Evolutionary conservation across 2,888 invertebrate species (phyloP), one percentile per base, ranked within the genome.

Genomic region (Serripes groenlandicus): DNA sequence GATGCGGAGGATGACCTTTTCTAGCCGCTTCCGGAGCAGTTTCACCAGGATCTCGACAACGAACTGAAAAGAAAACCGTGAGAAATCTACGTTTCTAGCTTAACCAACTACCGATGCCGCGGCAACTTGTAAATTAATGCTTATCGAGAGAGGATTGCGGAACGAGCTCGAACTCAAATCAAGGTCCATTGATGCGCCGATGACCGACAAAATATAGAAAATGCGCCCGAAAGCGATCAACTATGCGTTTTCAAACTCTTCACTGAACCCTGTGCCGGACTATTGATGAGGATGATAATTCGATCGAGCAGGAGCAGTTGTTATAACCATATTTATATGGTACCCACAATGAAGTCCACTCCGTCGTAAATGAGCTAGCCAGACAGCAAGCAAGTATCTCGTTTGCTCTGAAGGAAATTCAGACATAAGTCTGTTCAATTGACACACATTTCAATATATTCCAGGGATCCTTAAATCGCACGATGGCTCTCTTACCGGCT

Each of bases 361-460:
- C 54, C 11, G 23, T 23, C 4, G 54, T 54, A 7, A 60, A 3
- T 5, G 58, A 60, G 28, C 5, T 60, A 28, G 58, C 30, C 5
- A 60, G 58, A 60, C 58, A 60, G 28, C 58, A 28, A 28, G 58
- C 58, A 23, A 60, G 58, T 18, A 30, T 28, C 28, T 60, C 58
- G 5, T 60, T 60, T 18, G 58, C 58, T 2, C 23, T 60, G 4
- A 26, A 60, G 26, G 11, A 60, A 7, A 60, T 60, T 7, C 26
- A 60, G 30, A 60, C 28, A 15, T 26, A 60, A 28, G 7, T 60
- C 23, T 60, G 28, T 9, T 26, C 58, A 28, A 60, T 60, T 23
- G 28, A 3, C 4, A 7, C 28, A 7, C 58, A 60, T 15, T 60
- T 60, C 28, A 60, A 60, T 18, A 60, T 26, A 28, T 60, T 60